Evolutionary conservation across 2,113 vertebrate species (phyloP), one percentile per base, ranked within the genome.

Genomic region (Triplophysa rosa): DNA sequence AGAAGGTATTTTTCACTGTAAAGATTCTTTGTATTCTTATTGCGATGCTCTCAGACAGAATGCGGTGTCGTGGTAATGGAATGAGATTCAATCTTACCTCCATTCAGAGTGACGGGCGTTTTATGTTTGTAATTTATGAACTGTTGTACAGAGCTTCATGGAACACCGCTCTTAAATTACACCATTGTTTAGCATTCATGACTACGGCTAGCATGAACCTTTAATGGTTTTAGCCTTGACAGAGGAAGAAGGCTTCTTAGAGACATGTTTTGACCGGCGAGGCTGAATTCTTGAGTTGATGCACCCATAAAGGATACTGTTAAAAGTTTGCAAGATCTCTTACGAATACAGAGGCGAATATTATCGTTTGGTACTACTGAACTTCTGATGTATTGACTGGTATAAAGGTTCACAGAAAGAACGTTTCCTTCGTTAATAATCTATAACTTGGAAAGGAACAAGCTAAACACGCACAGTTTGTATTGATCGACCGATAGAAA

Each of bases 71-170:
- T 37, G 67, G 68, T 79, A 79, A 75, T 79, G 76, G 69, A 74
- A 74, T 63, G 58, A 67, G 52, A 67, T 67, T 45, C 76, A 61
- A 61, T 73, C 63, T 71, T 47, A 9, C 47, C 59, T 74, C 45
- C 63, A 49, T 67, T 67, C 52, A 52, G 69, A 61, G 70, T 47
- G 74, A 67, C 45, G 49, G 67, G 42, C 54, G 68, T 72, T 75
- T 79, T 79, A 75, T 83, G 77, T 83, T 78, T 79, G 81, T 75
- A 79, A 83, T 79, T 83, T 79, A 83, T 83, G 81, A 83, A 83
- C 63, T 75, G 81, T 69, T 69, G 64, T 79, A 72, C 54, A 1
- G 70, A 79, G 77, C 81, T 79, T 79, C 77, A 69, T 68, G 77
- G 81, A 83, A 83, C 77, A 75, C 77, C 61, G 77, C 81, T 62